Base-by-base conservation (phyloP, 2,888 invertebrate species). In the Hartigia nigra region DNA sequence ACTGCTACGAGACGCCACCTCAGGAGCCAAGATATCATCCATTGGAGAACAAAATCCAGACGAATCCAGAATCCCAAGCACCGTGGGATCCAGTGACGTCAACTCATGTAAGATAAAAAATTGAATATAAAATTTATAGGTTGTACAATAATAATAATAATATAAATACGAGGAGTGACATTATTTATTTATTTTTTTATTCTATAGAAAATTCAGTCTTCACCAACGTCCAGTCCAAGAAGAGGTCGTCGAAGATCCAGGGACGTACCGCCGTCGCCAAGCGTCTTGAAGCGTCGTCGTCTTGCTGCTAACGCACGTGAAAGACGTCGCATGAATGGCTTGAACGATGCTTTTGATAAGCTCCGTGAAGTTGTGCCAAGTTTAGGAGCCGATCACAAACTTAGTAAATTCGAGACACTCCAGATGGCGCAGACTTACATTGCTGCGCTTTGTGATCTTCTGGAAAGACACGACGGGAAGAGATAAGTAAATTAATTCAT, bases 361-460 rank as follows among this genome's bases (percentile, higher is more conserved):
- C 92, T 96, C 11, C 92, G 96, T 34, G 94, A 95, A 86, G 96
- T 96, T 31, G 95, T 96, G 34, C 96, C 96, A 0, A 94, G 94
- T 4, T 91, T 95, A 77, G 95, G 95, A 9, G 94, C 94, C 77
- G 95, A 96, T 86, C 94, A 95, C 86, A 95, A 95, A 90, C 92
- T 96, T 69, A 96, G 95, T 84, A 96, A 96, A 91, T 96, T 94
- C 88, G 96, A 96, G 89, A 96, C 96, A 0, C 91, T 96, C 37
- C 96, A 96, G 92, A 96, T 96, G 96, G 96, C 96, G 0, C 96
- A 96, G 87, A 95, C 94, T 11, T 96, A 96, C 87, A 96, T 96
- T 78, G 91, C 93, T 11, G 95, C 96, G 0, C 91, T 96, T 23
- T 93, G 94, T 88, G 95, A 96, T 88, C 92, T 96, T 70, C 92